phyloP scores from a whole-genome alignment of 23 tunicate genomes.

The Styela plicata region DNA sequence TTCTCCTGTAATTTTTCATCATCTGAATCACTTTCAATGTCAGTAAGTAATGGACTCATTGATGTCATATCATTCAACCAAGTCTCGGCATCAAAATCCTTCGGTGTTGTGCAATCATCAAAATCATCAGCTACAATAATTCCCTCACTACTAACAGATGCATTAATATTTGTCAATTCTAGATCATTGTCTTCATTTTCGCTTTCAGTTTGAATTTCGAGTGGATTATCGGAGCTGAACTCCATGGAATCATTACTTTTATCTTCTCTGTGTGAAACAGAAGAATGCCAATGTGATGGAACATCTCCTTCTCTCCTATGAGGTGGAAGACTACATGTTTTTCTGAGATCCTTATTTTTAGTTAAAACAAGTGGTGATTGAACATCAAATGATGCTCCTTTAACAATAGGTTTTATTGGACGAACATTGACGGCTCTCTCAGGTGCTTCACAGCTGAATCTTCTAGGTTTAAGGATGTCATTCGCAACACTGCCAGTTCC shows the following conservation, averaged over 20 bases:
- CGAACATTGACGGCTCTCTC: slow-evolving; percentile 50
- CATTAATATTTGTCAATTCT: neutral
- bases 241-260: neutral
- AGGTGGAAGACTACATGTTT: slow-evolving; percentile 1
- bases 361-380: neutral
- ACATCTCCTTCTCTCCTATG: slow-evolving; percentile 18
- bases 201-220: neutral
- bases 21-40: neutral
- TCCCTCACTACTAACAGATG: neutral
- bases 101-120: neutral
- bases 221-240: neutral
- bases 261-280: neutral
- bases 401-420: slow-evolving; percentile 52
- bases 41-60: neutral
- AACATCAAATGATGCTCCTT: slow-evolving; percentile 42
- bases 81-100: neutral
- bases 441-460: slow-evolving; percentile 87
- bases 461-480: slow-evolving; percentile 35
- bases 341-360: neutral
- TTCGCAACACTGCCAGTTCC: neutral
- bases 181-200: neutral
- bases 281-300: slow-evolving; percentile 29
- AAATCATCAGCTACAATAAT: neutral
- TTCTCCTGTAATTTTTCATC: neutral
- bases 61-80: neutral